Conservation (phyloP, 2,797 vertebrate species). For the Malurus splendens region DNA sequence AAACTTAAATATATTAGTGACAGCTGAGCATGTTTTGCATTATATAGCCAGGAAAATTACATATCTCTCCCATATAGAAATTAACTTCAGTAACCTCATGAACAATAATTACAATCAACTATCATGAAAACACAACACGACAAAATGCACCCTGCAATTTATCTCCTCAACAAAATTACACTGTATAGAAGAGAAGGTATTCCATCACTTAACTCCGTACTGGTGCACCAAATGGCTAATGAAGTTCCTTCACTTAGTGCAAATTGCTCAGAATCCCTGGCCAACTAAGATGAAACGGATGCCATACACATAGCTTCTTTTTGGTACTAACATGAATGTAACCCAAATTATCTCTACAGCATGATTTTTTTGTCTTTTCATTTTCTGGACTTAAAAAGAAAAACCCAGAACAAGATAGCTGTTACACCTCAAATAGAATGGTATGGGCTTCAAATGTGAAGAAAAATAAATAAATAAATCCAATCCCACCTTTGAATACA, state of each 20-base stretch:
- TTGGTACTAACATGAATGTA: background rate
- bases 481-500: background rate
- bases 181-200: background rate
- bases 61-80: constrained; percentile 30
- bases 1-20: constrained; percentile 10
- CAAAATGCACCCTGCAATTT: constrained; percentile 25
- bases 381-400: background rate
- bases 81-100: constrained; percentile 22
- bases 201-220: background rate
- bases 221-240: background rate
- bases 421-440: background rate
- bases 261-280: background rate
- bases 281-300: background rate
- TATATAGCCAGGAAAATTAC: constrained; percentile 38
- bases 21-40: constrained; percentile 7
- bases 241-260: background rate
- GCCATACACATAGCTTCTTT: background rate
- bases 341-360: background rate
- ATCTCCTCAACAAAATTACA: background rate
- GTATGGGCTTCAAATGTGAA: background rate
- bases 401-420: background rate
- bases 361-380: background rate
- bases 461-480: background rate
- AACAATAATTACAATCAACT: constrained; percentile 41
- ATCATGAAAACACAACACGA: constrained; percentile 3